Evolutionary conservation across 2,113 vertebrate species (phyloP).

Genomic region (Xenopus laevis): DNA sequence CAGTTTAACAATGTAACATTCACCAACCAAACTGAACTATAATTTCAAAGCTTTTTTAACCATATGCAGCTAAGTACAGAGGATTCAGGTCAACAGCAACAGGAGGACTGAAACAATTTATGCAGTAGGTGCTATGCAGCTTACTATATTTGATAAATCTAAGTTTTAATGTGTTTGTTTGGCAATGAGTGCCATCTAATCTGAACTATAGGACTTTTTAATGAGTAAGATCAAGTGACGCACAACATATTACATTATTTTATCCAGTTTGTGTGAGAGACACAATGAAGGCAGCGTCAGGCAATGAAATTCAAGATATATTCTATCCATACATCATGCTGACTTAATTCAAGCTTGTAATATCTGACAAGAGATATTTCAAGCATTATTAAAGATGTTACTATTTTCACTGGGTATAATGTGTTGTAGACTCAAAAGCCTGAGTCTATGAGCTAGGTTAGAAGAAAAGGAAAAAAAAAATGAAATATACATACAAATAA

Average conservation of each 20-base stretch:
- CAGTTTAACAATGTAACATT: no score
- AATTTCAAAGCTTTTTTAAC: no score
- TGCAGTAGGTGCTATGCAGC: no score
- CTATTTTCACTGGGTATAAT: slow-evolving; percentile 16
- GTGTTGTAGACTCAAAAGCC: slow-evolving; percentile 1
- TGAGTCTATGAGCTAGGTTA: no score
- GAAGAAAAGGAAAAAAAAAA: not conserved
- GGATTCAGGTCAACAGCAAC: no score
- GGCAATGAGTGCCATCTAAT: no score
- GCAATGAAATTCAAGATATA: not conserved
- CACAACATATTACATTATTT: slow-evolving; percentile 2
- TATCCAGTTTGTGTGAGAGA: not conserved
- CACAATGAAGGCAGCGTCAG: not conserved
- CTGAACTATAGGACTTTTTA: not conserved
- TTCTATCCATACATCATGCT: not conserved
- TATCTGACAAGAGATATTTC: slow-evolving; percentile 17
- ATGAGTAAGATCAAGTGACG: slow-evolving; percentile 1
- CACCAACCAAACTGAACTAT: no score
- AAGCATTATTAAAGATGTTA: slow-evolving; percentile 24
- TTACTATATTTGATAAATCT: no score
- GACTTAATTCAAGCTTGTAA: slow-evolving; percentile 12
- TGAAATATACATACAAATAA: slow-evolving; percentile 19
- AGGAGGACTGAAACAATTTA: no score
- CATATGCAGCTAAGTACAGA: no score
- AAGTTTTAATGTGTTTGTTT: no score